Evolutionary conservation across 2,797 vertebrate genomes (phyloP).

Genomic region (Anabacerthia variegaticeps): DNA sequence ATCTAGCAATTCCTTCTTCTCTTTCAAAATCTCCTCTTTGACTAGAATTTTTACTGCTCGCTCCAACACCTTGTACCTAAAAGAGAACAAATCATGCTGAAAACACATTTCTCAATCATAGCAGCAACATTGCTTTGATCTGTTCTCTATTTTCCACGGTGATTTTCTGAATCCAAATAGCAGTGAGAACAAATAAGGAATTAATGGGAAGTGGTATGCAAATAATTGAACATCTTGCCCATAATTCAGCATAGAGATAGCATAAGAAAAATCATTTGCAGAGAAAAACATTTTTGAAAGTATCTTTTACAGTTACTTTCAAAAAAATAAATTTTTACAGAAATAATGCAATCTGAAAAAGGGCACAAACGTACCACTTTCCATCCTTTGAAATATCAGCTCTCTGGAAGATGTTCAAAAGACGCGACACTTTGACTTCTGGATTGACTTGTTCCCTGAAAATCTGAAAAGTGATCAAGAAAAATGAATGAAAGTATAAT

Average conservation of each 20-base stretch:
- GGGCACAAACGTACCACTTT: slow-evolving; percentile 79
- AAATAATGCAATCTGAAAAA: background rate
- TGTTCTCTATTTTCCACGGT: background rate
- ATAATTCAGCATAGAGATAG: background rate
- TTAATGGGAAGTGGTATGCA: background rate
- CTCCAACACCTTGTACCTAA: slow-evolving; percentile 82
- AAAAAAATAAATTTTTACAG: background rate
- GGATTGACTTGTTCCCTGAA: slow-evolving; percentile 74
- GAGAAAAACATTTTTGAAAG: background rate
- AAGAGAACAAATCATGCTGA: background rate
- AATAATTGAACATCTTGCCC: background rate
- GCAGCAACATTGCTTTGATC: background rate
- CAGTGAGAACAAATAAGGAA: background rate
- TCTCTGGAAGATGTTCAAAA: slow-evolving; percentile 84
- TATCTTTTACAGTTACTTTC: background rate
- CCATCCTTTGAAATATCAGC: slow-evolving; percentile 73
- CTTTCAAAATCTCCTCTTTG: slow-evolving; percentile 72
- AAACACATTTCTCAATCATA: background rate
- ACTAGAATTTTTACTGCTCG: slow-evolving; percentile 78
- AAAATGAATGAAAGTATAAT: background rate
- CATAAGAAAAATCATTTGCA: background rate
- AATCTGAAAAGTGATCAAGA: slow-evolving; percentile 70
- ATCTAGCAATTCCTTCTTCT: slow-evolving; percentile 68
- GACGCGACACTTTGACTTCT: slow-evolving; percentile 76
- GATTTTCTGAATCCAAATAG: background rate